These are phyloP conservation scores for Pherbina coryleti DNA, from an alignment of 2,888 invertebrate genomes.

Conservation along the genomic window DNA sequence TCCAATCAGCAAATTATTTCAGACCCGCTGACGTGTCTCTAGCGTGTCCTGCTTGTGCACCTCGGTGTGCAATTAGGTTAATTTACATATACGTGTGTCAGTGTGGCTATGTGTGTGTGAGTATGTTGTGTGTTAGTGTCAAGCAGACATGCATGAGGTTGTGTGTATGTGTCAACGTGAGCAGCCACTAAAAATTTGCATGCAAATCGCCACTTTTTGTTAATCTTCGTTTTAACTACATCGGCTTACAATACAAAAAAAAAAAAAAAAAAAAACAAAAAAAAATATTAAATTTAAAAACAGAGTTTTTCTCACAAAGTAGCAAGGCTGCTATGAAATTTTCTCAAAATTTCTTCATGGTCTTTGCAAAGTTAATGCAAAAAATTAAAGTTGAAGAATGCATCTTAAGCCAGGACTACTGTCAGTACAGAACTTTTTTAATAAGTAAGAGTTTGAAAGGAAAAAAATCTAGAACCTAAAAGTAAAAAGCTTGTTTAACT, in stretches of 20 bases:
- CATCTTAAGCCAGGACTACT: no score
- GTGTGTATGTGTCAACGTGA: neutral
- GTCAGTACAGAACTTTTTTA: no score
- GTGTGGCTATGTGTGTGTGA: neutral
- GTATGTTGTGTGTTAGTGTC: neutral
- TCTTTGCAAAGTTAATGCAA: no score
- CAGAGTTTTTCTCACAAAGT: no score
- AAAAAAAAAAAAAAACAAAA: neutral
- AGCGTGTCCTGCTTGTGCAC: neutral
- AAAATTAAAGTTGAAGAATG: no score
- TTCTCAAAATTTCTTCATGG: no score
- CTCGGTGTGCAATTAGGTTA: constrained; percentile 59
- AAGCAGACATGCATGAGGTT: constrained; percentile 33
- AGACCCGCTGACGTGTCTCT: neutral
- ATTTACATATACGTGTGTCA: constrained; percentile 51
- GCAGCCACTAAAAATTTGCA: constrained; percentile 11
- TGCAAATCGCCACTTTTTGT: constrained; percentile 1
- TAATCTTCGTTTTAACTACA: neutral
- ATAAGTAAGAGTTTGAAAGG: no score
- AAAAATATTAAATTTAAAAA: neutral
- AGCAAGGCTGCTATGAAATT: no score
- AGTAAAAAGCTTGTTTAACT: no score
- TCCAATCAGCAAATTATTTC: constrained; percentile 33
- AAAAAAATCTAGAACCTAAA: no score
- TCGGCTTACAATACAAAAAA: neutral